These are phyloP conservation scores for Megaceryle maxima DNA, from an alignment of 2,113 vertebrate species.

Conservation along the genomic window DNA sequence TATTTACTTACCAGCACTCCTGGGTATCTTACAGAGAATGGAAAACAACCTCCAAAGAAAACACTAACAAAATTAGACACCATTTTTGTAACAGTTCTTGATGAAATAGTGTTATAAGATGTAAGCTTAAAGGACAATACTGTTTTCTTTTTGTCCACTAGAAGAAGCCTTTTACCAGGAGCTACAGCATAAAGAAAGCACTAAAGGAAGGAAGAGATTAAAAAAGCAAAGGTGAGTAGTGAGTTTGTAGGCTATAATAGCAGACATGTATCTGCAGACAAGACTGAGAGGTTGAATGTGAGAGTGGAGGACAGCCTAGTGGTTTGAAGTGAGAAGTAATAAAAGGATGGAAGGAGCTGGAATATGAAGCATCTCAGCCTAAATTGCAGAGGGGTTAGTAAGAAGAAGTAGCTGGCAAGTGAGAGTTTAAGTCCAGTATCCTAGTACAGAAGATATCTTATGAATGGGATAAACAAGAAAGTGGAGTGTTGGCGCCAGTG, in stretches of 20 bases:
- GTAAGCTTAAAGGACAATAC: not conserved
- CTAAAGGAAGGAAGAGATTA: not conserved
- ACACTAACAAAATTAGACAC: not conserved
- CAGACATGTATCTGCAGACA: not conserved
- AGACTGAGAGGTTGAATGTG: not conserved
- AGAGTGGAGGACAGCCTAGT: not conserved
- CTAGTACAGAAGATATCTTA: not conserved
- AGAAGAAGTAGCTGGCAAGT: not conserved
- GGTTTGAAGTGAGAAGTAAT: not conserved
- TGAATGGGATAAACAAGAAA: not conserved
- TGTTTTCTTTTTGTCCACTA: not conserved
- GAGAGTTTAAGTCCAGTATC: not conserved
- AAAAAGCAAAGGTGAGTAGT: not conserved
- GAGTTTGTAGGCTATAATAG: not conserved
- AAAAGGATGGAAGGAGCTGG: not conserved
- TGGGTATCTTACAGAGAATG: not conserved
- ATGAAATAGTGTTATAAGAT: not conserved
- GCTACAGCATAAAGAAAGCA: not conserved
- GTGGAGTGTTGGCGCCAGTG: not conserved
- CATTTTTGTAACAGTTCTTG: not conserved
- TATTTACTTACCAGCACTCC: not conserved
- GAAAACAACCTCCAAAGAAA: not conserved
- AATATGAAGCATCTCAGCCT: not conserved
- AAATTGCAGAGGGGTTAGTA: not conserved
- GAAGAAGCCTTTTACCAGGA: not conserved